These are phyloP conservation scores for Hylomyscus alleni DNA, from an alignment of 2,797 vertebrate genomes.

Conservation along the genomic window DNA sequence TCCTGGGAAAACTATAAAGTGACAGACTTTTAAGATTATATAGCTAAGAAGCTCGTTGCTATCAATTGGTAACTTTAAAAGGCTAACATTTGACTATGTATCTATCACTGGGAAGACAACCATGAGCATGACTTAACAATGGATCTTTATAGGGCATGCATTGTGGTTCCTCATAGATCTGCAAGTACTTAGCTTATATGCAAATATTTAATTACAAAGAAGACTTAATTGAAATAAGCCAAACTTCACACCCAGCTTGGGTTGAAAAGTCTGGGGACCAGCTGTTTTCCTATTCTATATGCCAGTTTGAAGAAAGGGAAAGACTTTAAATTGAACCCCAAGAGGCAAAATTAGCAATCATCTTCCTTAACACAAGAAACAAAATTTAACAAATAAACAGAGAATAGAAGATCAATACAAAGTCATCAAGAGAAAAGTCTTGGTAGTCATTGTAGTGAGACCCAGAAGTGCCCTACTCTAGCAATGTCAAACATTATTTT, in stretches of 20 bases:
- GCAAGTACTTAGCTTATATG: conserved; percentile 20
- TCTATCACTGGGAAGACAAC: background rate
- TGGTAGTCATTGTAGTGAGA: background rate
- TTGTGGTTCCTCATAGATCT: conserved; percentile 33
- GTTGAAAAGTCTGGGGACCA: background rate
- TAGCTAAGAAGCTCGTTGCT: conserved; percentile 1
- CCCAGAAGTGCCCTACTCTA: background rate
- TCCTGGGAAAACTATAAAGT: background rate
- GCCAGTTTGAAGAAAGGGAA: background rate
- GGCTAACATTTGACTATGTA: background rate
- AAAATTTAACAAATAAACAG: background rate
- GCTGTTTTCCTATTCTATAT: conserved; percentile 31
- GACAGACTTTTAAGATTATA: conserved; percentile 38
- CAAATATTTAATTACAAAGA: conserved; percentile 62
- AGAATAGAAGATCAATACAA: background rate
- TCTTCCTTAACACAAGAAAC: conserved; percentile 22
- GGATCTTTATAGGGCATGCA: background rate
- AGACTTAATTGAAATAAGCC: background rate
- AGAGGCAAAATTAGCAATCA: background rate
- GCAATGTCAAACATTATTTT: background rate
- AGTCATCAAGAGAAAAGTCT: background rate
- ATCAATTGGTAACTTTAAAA: conserved; percentile 48
- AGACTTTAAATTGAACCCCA: conserved; percentile 17
- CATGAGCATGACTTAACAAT: conserved; percentile 26
- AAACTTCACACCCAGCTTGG: conserved; percentile 43